Conservation (phyloP, 23 tunicate species). For the Botrylloides violaceus region DNA sequence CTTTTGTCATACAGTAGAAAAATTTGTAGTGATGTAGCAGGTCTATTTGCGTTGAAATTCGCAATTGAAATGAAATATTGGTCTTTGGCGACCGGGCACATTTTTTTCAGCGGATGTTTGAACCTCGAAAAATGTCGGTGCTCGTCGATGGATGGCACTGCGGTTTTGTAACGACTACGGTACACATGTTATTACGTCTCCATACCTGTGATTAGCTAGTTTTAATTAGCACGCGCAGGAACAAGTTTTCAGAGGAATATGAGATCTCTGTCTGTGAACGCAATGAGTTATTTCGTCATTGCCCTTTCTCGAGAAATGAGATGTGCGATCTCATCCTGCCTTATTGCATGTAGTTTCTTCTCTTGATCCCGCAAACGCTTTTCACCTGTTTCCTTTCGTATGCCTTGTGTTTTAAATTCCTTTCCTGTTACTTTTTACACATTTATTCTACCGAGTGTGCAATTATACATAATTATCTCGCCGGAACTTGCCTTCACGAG, state of each 20-base stretch:
- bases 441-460: not conserved
- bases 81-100: not conserved
- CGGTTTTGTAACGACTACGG: constrained; percentile 26
- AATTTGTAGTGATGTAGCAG: no score
- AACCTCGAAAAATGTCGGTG: constrained; percentile 13
- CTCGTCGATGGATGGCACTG: constrained; percentile 21
- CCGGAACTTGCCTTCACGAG: not conserved
- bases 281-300: not conserved
- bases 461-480: not conserved
- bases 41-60: no score
- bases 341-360: not conserved
- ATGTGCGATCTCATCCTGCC: not conserved
- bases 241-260: not conserved
- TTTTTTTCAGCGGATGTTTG: constrained; percentile 12
- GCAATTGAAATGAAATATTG: no score
- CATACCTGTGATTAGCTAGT: constrained; percentile 14
- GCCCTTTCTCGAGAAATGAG: not conserved
- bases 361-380: not conserved
- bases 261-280: not conserved
- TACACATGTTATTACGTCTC: constrained; percentile 3
- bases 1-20: no score
- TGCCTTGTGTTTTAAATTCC: constrained; percentile 21
- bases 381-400: constrained; percentile 25
- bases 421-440: not conserved
- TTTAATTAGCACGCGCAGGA: constrained; percentile 7